Conservation (phyloP, 35 echinoderm and acorn worm genomes). For the Hemicentrotus pulcherrimus region DNA sequence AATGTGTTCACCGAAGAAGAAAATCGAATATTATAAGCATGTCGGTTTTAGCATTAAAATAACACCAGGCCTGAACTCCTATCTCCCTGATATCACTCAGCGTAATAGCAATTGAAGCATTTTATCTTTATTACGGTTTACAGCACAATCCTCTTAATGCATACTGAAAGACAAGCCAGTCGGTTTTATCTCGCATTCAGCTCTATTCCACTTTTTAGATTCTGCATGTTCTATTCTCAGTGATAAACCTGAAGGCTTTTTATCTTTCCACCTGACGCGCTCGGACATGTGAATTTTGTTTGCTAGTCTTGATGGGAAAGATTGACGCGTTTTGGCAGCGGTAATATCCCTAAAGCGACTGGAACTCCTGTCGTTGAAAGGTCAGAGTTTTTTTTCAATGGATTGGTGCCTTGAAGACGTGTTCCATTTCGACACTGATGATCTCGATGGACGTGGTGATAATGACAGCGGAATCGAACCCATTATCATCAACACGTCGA, state of each 20-base stretch:
- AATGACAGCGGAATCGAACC: not conserved
- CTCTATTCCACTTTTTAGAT: not conserved
- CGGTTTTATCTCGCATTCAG: not conserved
- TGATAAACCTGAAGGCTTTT: not conserved
- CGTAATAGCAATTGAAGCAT: not conserved
- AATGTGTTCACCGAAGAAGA: no score
- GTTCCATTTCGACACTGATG: not conserved
- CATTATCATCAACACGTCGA: not conserved
- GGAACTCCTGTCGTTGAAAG: not conserved
- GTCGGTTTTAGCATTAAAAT: no score
- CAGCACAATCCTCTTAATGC: not conserved
- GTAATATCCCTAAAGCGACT: constrained; percentile 10
- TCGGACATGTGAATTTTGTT: not conserved
- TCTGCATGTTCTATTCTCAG: not conserved
- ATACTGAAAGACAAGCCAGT: not conserved
- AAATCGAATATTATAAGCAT: no score
- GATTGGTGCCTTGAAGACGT: not conserved
- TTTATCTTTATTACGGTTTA: no score
- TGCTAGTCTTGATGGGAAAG: not conserved
- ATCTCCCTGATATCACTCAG: no score
- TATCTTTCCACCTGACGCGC: not conserved
- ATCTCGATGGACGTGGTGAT: not conserved
- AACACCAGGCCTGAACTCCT: no score
- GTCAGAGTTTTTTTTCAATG: not conserved
- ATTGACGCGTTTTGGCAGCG: not conserved